A percentile compares a stretch with the other conserved stretches of the same genome.
phyloP scores from a whole-genome alignment of 2,797 vertebrate species.

The Varecia variegata region DNA sequence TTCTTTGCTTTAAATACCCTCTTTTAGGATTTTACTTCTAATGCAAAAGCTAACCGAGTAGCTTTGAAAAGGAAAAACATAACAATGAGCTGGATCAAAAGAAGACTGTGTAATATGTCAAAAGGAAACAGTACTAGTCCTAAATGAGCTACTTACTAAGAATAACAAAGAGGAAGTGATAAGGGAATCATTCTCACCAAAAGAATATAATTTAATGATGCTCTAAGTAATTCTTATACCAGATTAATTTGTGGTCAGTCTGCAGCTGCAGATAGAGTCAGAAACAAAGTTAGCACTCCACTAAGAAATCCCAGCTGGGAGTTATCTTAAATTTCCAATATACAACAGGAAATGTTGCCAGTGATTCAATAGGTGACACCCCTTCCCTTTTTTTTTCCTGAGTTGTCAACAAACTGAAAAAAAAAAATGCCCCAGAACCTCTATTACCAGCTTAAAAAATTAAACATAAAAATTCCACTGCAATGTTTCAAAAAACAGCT shows the following conservation, averaged over 20 bases:
- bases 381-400: background rate
- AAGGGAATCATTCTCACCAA: conserved; percentile 15
- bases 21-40: conserved; percentile 30
- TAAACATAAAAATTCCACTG: conserved; percentile 19
- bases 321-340: conserved; percentile 37
- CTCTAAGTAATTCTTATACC: background rate
- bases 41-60: conserved; percentile 20
- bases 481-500: conserved; percentile 38
- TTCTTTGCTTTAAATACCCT: background rate
- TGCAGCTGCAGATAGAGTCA: background rate
- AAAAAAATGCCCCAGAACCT: conserved; percentile 27
- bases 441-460: conserved; percentile 15
- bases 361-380: background rate
- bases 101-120: background rate
- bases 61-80: conserved; percentile 25
- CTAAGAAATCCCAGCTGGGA: conserved; percentile 24
- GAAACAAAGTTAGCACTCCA: background rate
- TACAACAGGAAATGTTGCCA: conserved; percentile 35
- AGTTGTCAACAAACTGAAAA: conserved; percentile 42
- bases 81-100: conserved; percentile 27
- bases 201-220: conserved; percentile 18
- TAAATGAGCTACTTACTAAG: conserved; percentile 56
- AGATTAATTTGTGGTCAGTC: background rate
- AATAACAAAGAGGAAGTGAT: conserved; percentile 48
- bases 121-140: conserved; percentile 8